Evolutionary conservation across 2,113 vertebrate genomes (phyloP).

Genomic region (Seriola quinqueradiata): DNA sequence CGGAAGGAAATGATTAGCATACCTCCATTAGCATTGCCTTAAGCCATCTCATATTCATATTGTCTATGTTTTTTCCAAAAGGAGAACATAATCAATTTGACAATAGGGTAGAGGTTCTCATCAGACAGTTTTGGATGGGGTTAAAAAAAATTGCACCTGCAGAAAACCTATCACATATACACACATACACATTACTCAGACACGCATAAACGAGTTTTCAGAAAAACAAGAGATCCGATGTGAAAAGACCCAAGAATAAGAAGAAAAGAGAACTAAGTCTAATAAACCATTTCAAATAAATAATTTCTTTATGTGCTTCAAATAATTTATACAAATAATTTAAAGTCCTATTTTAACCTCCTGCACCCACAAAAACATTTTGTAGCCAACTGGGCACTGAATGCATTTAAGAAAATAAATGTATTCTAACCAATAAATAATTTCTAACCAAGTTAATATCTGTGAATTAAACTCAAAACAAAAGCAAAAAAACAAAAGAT

Average conservation of each 20-base stretch:
- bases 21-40: neutral
- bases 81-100: neutral
- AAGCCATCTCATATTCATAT: too few relatives aligned
- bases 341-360: neutral
- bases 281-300: too few relatives aligned
- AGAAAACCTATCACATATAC: neutral
- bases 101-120: neutral
- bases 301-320: neutral
- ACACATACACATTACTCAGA: neutral
- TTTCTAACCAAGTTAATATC: too few relatives aligned
- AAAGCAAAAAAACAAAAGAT: too few relatives aligned
- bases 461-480: too few relatives aligned
- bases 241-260: neutral
- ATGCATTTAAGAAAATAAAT: neutral
- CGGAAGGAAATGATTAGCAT: neutral
- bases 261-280: neutral
- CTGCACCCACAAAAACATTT: slow-evolving; percentile 4
- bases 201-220: neutral
- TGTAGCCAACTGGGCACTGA: neutral
- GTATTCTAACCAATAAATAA: too few relatives aligned
- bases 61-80: neutral
- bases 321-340: neutral
- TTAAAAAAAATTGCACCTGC: neutral
- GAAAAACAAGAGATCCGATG: neutral
- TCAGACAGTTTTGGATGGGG: neutral